Evolutionary conservation across 1,140 invertebrate species (phyloP), one percentile per base, ranked within the genome.

Genomic region (Lepidurus apus): DNA sequence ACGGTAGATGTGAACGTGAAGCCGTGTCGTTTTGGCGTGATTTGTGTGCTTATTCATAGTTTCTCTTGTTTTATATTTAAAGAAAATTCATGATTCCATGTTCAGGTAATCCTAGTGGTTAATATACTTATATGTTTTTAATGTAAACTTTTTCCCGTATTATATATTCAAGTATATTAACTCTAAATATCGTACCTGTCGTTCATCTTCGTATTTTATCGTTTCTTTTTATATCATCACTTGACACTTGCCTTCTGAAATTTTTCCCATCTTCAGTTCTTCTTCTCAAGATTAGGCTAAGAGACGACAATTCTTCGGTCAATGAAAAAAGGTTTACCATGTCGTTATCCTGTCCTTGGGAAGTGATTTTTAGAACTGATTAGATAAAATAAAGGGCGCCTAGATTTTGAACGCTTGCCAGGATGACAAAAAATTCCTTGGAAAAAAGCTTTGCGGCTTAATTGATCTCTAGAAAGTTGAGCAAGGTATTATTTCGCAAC

Each of bases 61-160:
- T 65, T 21, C 21, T 65, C 21, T 9, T 17, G 53, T 65, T 34
- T 34, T 34, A 34, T 34, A 34, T 34, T 34, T 34, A 34, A 34
- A 34, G 34, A 21, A 65, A 65, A 65, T 65, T n/a, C 53, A 65
- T 21, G 21, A 65, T 65, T 65, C 53, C 53, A 65, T 65, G 53
- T 21, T 65, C 53, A 65, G 53, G 53, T 65, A 65, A 65, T 34
- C 34, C 34, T 34, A 2, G 21, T 13, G 1, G 11, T 65, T 13
- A n/a, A n/a, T n/a, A 21, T 65, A 17, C 13, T 65, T 13, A 17
- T 1, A 21, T 21, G 0, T 34, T 34, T 34, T 34, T 34, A 0
- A 34, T 34, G 3, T 34, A 34, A 34, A 34, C 34, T 4, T 34
- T 34, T 34, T 34, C 34, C 34, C 4, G 34, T 34, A 34, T 34